These are phyloP conservation scores for Hiodon alosoides DNA, from an alignment of 2,113 vertebrate species.

Conservation along the genomic window DNA sequence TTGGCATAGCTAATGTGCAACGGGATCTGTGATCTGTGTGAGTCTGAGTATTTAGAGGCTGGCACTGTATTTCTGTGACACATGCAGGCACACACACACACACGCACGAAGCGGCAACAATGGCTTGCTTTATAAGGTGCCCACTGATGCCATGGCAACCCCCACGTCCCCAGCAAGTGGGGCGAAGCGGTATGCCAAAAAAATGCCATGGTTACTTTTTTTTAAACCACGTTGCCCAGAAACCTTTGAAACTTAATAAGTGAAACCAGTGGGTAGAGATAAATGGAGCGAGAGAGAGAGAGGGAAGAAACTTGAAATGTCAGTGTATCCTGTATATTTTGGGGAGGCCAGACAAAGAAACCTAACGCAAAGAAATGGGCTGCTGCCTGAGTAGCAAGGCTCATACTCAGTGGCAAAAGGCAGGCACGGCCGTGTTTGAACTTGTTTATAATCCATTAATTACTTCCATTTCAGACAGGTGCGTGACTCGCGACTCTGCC, in stretches of 20 bases:
- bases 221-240: constrained; percentile 66
- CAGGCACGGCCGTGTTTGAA: neutral
- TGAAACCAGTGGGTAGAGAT: constrained; percentile 62
- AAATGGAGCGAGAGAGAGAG: constrained; percentile 21
- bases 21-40: constrained; percentile 39
- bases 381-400: constrained; percentile 15
- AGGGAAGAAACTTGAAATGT: constrained; percentile 39
- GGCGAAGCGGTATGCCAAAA: constrained; percentile 62
- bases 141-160: constrained; percentile 76
- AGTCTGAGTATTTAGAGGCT: constrained; percentile 61
- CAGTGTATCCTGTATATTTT: constrained; percentile 44
- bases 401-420: neutral
- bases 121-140: constrained; percentile 74
- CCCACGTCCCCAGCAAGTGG: constrained; percentile 65
- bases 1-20: constrained; percentile 47
- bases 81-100: constrained; percentile 44
- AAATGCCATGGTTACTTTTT: constrained; percentile 66
- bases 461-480: constrained; percentile 2
- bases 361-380: neutral
- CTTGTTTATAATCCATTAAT: neutral
- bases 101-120: constrained; percentile 60
- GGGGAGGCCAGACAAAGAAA: constrained; percentile 1
- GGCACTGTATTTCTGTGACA: constrained; percentile 60
- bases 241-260: constrained; percentile 75
- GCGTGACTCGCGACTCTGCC: neutral